phyloP scores from a whole-genome alignment of 2,888 invertebrate genomes.

The Chouioia cunea region DNA sequence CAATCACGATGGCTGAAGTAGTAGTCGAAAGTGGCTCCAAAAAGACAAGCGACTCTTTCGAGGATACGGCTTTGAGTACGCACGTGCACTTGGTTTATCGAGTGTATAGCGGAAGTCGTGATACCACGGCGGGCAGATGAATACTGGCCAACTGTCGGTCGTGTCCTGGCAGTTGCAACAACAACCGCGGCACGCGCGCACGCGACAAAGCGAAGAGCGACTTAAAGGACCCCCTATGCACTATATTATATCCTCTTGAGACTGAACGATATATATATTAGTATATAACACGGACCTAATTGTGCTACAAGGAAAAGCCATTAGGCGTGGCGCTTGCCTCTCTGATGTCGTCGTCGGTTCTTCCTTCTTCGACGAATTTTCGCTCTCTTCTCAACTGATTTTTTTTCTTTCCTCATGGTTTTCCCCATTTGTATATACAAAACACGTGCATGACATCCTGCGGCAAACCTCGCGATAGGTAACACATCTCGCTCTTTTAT shows the following conservation, averaged over 20 bases:
- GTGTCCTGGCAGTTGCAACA: constrained; percentile 57
- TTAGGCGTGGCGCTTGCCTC: constrained; percentile 16
- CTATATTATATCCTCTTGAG: constrained; percentile 40
- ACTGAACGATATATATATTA: not conserved
- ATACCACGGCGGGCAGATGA: constrained; percentile 49
- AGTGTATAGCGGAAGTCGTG: not conserved
- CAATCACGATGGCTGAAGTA: too few relatives aligned
- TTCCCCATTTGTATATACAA: not conserved
- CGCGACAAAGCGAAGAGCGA: not conserved
- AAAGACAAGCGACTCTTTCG: too few relatives aligned
- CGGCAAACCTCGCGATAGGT: too few relatives aligned
- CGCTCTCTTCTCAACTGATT: not conserved
- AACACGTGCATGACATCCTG: not conserved
- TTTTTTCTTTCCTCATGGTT: not conserved
- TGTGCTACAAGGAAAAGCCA: constrained; percentile 37
- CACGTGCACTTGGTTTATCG: too few relatives aligned
- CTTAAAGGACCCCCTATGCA: constrained; percentile 49
- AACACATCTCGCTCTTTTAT: too few relatives aligned
- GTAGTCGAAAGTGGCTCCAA: too few relatives aligned
- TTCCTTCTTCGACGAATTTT: constrained; percentile 9
- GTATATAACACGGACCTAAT: too few relatives aligned
- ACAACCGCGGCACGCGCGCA: constrained; percentile 57
- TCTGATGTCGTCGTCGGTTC: constrained; percentile 7
- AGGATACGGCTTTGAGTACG: too few relatives aligned
- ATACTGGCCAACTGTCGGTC: constrained; percentile 44